Evolutionary conservation across 2,113 vertebrate genomes (phyloP), one percentile per base, ranked within the genome.

Genomic region (Embiotoca jacksoni): DNA sequence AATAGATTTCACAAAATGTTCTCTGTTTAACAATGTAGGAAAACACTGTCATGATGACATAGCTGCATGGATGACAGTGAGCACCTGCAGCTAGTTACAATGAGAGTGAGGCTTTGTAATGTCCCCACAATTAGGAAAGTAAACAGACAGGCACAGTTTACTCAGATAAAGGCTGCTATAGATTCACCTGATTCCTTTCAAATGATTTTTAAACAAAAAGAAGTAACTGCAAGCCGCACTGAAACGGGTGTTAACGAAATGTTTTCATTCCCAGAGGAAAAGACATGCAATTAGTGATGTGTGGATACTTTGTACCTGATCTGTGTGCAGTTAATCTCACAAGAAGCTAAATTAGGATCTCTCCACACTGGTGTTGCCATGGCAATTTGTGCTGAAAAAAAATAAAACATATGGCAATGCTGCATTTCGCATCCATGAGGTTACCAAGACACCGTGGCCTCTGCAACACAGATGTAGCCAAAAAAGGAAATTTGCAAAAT

Each of bases 341-440:
- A 36, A 67, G 54, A 83, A 88, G 84, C 76, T 80, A 87, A 85
- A 81, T 65, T 54, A 72, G 70, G 65, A 82, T 75, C 46, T 68
- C 59, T 72, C 68, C 54, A 36, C 0, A 8, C 55, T 41, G 13
- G 35, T 44, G 90, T 92, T 90, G 85, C 89, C 85, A 91, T 92
- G 86, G 85, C 49, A 58, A 91, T 83, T 62, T 76, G 44, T 63
- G 35, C 14, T 65, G n/a, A 73, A 61, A 41, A 69, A 64, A 61
- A 47, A 67, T 13, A 53, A 86, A 86, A 68, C 74, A 81, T 81
- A 85, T 70, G 60, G 54, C 50, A 74, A 16, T 16, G 30, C 61
- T 63, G 68, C 16, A 67, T 11, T 82, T 86, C 80, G 46, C 39
- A 81, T 85, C 16, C 50, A 9, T 4, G 1, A 33, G 49, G 74